A percentile compares a stretch with the other conserved stretches of the same genome.
phyloP scores from a whole-genome alignment of 2,113 vertebrate species.

The Embiotoca jacksoni region DNA sequence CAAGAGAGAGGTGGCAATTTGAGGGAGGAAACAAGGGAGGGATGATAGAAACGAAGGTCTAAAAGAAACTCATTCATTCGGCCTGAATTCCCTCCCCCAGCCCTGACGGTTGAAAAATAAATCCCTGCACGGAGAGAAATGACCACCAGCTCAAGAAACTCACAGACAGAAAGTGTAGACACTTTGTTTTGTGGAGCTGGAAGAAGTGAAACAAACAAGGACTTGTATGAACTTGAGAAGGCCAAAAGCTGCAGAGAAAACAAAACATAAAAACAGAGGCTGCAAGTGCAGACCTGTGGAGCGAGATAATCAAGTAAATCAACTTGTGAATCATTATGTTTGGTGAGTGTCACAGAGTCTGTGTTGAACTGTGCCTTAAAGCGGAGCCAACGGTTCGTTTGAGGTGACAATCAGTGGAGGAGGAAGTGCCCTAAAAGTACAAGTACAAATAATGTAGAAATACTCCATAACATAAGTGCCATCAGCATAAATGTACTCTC shows the following conservation, averaged over 20 bases:
- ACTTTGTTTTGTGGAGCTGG: not conserved
- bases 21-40: conserved; percentile 78
- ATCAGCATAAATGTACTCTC: not conserved
- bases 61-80: conserved; percentile 84
- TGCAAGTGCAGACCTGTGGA: conserved; percentile 46
- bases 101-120: conserved; percentile 68
- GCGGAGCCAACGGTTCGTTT: not conserved
- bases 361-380: not conserved
- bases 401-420: not conserved
- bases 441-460: not conserved
- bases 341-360: not conserved
- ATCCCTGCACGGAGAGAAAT: conserved; percentile 55
- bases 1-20: conserved; percentile 79
- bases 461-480: not conserved
- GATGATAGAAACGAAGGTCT: conserved; percentile 72
- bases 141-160: conserved; percentile 1
- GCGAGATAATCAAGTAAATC: conserved; percentile 17
- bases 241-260: conserved; percentile 40
- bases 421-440: not conserved
- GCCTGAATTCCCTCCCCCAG: conserved; percentile 70
- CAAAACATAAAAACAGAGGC: conserved; percentile 21
- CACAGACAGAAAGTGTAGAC: not conserved
- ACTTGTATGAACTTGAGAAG: conserved; percentile 55
- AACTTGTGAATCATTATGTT: conserved; percentile 24
- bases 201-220: conserved; percentile 22